Conservation (phyloP, 2,113 vertebrate species). For the Heterochromis multidens region DNA sequence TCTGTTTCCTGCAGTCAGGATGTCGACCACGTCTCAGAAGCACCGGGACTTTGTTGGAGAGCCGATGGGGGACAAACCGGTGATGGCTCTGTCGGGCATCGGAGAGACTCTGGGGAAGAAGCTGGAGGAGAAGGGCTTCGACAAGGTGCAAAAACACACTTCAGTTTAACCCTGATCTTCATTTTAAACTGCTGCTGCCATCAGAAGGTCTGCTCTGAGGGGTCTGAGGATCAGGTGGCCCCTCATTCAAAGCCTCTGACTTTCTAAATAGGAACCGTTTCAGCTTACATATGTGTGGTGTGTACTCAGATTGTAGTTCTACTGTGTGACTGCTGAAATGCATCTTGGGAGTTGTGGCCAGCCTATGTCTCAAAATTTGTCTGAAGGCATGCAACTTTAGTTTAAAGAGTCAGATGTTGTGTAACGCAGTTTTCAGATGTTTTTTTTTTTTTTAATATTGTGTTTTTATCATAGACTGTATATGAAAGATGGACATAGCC, state of each 20-base stretch:
- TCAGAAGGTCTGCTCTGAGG: neutral
- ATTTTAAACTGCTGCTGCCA: neutral
- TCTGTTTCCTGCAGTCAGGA: neutral
- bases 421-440: no score
- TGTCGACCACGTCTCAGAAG: constrained; percentile 74
- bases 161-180: no score
- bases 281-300: no score
- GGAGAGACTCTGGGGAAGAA: constrained; percentile 67
- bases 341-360: no score
- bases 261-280: no score
- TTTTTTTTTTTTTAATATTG: no score
- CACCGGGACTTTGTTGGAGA: constrained; percentile 75
- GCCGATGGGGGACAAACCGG: constrained; percentile 74
- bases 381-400: no score
- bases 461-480: no score
- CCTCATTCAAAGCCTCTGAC: neutral
- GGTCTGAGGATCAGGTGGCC: neutral
- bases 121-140: constrained; percentile 69
- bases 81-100: constrained; percentile 68
- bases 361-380: no score
- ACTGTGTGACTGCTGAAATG: neutral
- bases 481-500: no score
- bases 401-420: no score
- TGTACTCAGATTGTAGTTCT: no score
- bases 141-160: constrained; percentile 54